Base-by-base conservation (phyloP, 2,888 invertebrate genomes). In the Eutolmus rufibarbis region DNA sequence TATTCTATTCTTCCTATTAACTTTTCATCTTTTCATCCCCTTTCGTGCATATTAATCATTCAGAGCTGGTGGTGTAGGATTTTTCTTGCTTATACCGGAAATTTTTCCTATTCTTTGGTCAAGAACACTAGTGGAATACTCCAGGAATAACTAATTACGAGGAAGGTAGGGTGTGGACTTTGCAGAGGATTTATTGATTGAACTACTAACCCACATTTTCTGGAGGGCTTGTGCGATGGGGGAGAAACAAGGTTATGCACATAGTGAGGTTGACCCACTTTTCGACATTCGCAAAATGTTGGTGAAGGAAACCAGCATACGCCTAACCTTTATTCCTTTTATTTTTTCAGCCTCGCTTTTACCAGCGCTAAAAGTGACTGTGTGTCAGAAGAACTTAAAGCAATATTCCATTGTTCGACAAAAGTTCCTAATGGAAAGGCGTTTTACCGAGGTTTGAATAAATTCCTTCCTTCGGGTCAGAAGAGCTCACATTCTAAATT, bases 111-210 rank as follows among this genome's bases (percentile, higher is more conserved):
- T 28, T 28, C 66, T 66, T 66, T 66, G 66, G 66, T 66, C 66
- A 66, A 66, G 66, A 66, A 66, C 66, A 23, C 66, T 66, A 66
- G 66, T 66, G 28, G 19, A 66, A 66, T 66, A 66, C 76, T 51
- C 81, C 81, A 81, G 81, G 81, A 81, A 81, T 51, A 56, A 51
- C 81, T 81, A 81, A 81, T 81, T 81, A 81, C 81, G 51, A 46
- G 16, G 14, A 51, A 56, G 56, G 81, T 23, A 56, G 81, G 81
- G 81, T 81, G 81, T 51, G 81, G 81, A 81, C 85, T 74, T 86
- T 86, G 85, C 85, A 66, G 85, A 86, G 74, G 46, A 86, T 86
- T 86, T 86, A 86, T 86, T 74, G 85, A 86, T 86, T 86, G 85
- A 86, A 74, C 85, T 86, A 74, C 85, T 86, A 34, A 86, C 85